Evolutionary conservation across 2,113 vertebrate species (phyloP).

Genomic region (Plestiodon gilberti): DNA sequence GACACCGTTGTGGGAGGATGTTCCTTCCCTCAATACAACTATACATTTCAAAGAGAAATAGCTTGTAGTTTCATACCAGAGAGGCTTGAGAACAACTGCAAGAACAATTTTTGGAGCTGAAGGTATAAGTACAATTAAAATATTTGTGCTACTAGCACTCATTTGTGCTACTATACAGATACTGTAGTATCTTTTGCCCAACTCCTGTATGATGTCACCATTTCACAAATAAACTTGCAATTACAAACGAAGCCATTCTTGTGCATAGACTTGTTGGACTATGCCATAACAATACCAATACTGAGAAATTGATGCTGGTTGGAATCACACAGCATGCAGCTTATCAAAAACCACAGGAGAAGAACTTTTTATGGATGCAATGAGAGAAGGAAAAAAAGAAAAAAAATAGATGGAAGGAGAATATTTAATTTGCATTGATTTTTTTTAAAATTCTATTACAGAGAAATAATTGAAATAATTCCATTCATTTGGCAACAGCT

Average conservation of each 20-base stretch:
- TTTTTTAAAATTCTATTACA: not conserved
- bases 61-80: not conserved
- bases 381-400: not conserved
- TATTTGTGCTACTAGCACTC: not conserved
- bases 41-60: not conserved
- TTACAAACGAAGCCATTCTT: not conserved
- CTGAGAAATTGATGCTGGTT: not conserved
- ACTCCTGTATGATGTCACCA: slow-evolving; percentile 31
- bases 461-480: not conserved
- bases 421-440: not conserved
- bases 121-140: not conserved
- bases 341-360: not conserved
- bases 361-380: slow-evolving; percentile 19
- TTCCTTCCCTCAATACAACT: not conserved
- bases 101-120: not conserved
- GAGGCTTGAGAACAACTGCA: not conserved
- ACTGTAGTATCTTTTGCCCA: slow-evolving; percentile 18
- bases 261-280: slow-evolving; percentile 30
- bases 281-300: slow-evolving; percentile 1
- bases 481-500: not conserved
- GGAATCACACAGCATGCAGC: slow-evolving; percentile 42
- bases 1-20: too few species aligned
- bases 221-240: slow-evolving; percentile 27
- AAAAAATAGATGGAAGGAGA: not conserved
- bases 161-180: not conserved